Percentiles rank a stretch among this genome's conserved stretches.
These are phyloP conservation scores for Sander lucioperca DNA, from an alignment of 2,113 vertebrate genomes.

Conservation along the genomic window DNA sequence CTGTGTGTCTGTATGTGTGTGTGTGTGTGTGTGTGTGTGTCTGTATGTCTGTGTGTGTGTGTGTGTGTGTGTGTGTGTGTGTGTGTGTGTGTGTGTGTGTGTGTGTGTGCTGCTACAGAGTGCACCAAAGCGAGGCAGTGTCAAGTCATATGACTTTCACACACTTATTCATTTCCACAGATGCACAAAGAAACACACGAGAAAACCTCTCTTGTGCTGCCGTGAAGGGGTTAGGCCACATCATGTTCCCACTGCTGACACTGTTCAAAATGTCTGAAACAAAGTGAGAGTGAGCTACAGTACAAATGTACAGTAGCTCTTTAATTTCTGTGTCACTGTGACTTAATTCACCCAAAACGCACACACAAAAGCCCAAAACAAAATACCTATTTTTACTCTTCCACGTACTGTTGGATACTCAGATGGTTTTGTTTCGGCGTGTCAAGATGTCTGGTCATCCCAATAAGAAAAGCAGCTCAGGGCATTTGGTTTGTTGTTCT, in stretches of 20 bases:
- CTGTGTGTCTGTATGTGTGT: too few species aligned
- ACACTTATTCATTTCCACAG: slow-evolving; percentile 15
- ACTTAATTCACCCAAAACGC: background rate
- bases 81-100: background rate
- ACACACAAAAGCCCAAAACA: background rate
- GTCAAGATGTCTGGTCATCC: too few species aligned
- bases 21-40: too few species aligned
- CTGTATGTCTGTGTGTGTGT: too few species aligned
- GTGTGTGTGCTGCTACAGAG: background rate
- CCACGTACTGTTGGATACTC: background rate
- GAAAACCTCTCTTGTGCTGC: background rate
- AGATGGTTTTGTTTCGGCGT: background rate
- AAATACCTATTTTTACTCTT: background rate
- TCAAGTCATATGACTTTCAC: slow-evolving; percentile 29
- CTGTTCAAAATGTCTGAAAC: background rate
- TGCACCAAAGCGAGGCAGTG: background rate
- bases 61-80: too few species aligned
- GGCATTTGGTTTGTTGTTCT: too few species aligned
- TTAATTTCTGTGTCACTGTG: background rate
- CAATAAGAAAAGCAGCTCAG: too few species aligned
- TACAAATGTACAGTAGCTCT: background rate
- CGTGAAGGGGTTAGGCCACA: slow-evolving; percentile 26
- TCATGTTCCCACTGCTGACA: background rate
- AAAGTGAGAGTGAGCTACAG: background rate
- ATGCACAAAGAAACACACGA: slow-evolving; percentile 8